Base-by-base conservation (phyloP, 2,888 invertebrate species). In the Pinctada fucata region DNA sequence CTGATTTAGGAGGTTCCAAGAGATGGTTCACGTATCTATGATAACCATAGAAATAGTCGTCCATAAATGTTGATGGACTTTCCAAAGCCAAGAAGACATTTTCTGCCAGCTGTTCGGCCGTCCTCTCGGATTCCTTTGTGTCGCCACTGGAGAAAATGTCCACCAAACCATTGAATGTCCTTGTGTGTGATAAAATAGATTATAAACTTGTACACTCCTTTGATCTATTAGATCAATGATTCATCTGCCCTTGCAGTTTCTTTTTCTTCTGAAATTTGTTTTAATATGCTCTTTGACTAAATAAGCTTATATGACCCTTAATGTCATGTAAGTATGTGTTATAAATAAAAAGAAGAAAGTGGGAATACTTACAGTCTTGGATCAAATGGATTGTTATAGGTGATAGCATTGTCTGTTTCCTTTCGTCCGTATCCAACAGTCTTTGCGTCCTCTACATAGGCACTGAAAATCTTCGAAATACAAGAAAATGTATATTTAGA, bases 301-400 rank as follows among this genome's bases (percentile, higher is more conserved):
- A 31, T 31, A 31, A 31, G 31, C 31, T 31, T 31, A 31, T 0
- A 31, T 31, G 31, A 31, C 31, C 31, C 31, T 31, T 31, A 31
- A 31, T 31, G 31, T 58, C 8, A 10, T 58, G 63, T n/a, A 48
- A 67, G 6, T 6, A 31, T 31, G 31, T 31, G 31, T 31, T 31
- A 31, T 31, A 31, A 31, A 31, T 31, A 31, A 31, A 31, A 31
- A 31, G 31, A 31, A 31, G 31, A 31, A 31, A 31, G 31, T 31
- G 31, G 31, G 31, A 3, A 31, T 75, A 83, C 87, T 85, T 84
- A 87, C 87, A 85, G 58, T 47, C 84, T 78, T 2, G 85, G 85
- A 72, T 87, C 87, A 78, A 87, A 87, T 0, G 87, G 80, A 68
- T 87, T 83, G 78, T 82, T 84, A 66, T 83, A 87, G 6, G 45